Evolutionary conservation across 2,113 vertebrate genomes (phyloP).

Genomic region (Pachyramphus minor): DNA sequence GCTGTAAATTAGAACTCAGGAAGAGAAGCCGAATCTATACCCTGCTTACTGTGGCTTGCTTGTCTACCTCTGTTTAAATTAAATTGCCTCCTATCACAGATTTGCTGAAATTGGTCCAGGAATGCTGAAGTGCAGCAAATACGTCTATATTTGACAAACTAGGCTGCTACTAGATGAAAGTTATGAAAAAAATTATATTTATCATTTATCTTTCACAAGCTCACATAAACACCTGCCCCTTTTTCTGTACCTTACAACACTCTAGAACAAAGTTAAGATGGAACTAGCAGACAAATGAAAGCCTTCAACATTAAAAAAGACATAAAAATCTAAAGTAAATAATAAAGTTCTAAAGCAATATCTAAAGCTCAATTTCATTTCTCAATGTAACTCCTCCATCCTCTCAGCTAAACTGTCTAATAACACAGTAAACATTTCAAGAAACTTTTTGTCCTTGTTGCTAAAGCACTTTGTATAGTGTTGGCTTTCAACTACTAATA

Average conservation of each 20-base stretch:
- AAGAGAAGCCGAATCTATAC: background rate
- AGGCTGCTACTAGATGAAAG: background rate
- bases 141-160: background rate
- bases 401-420: background rate
- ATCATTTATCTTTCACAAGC: background rate
- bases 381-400: background rate
- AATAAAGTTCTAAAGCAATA: background rate
- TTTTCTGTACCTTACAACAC: background rate
- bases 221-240: background rate
- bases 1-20: background rate
- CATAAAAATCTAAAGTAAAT: background rate
- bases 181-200: background rate
- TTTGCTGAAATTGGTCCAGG: background rate
- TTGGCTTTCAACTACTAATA: constrained; percentile 23
- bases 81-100: background rate
- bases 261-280: background rate
- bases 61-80: constrained; percentile 3
- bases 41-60: background rate
- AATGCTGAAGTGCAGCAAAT: background rate
- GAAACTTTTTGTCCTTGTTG: background rate
- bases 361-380: background rate
- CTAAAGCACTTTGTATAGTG: background rate
- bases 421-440: background rate
- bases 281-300: background rate
- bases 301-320: background rate